Evolutionary conservation across 1,140 invertebrate species (phyloP), one percentile per base, ranked within the genome.

Genomic region (Oncopodura yosiiana): DNA sequence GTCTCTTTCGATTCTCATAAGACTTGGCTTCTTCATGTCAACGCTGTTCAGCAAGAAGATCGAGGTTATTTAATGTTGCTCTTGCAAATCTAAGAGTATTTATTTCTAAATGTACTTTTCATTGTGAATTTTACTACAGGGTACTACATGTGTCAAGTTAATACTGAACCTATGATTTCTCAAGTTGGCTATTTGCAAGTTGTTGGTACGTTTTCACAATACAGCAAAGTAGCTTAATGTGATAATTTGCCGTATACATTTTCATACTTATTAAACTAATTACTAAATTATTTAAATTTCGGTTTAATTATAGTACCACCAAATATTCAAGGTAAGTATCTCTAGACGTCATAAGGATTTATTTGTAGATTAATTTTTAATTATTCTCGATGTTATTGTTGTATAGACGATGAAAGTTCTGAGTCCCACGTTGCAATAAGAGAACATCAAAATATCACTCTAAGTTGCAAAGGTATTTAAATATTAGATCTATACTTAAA

Each of bases 151-250:
- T 57, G 62, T 43, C 55, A 63, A 52, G 61, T 65, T 36, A 50
- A 49, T 38, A 91, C 91, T n/a, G 87, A 89, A 68, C 91, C 91
- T 0, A 93, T 94, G 87, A 92, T 92, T 57, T 89, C 83, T 67
- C 87, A 91, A 79, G 85, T 91, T 9, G 92, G 89, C 50, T 92
- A 88, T 69, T 77, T 96, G 4, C 85, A 94, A 75, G 88, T 96
- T 56, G 87, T 93, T 43, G 90, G 92, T 94, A 70, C 82, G 84
- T 29, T 45, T 21, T 45, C 9, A 11, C 16, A 16, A 42, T 8
- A 42, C 9, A 6, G 38, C 6, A 41, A 6, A 12, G 38, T 9
- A 6, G 6, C 38, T 41, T 41, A 12, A 12, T 11, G 19, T 41
- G 38, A 12, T 11, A 18, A 41, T 16, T 11, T 38, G 11, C 18